Base-by-base conservation (phyloP, 2,888 invertebrate genomes). In the Marasmarcha lunaedactyla region DNA sequence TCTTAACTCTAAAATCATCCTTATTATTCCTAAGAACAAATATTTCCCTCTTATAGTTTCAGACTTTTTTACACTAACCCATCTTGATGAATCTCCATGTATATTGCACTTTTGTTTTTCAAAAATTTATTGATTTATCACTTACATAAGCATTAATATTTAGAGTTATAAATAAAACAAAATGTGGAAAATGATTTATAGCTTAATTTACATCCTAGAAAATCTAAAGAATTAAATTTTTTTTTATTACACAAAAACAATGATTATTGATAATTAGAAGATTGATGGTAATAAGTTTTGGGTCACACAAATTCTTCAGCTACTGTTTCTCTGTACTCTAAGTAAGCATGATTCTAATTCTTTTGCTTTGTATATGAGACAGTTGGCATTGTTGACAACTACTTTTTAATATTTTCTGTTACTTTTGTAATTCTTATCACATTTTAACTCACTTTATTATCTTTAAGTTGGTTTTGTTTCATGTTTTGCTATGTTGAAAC, bases 391-490 rank as follows among this genome's bases (percentile, higher is more conserved):
- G 57, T 60, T 71, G 70, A 72, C 63, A 58, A 34, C 14, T 51
- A 50, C 50, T 48, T 47, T 56, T 53, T 57, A 48, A 49, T 52
- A 60, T 63, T 66, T 59, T 59, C 54, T 57, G 63, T 62, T 54
- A 50, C 59, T 65, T 64, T 55, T 50, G 20, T 44, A 39, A 57
- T 58, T 59, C 59, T 63, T 65, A 66, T 59, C 56, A 55, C 70
- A 67, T 73, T 53, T 57, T 85, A 83, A 86, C 86, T 86, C 74
- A 85, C 85, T 86, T 85, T 85, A 78, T 87, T 86, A 86, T 89
- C 86, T 89, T n/a, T 89, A 68, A 72, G 69, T 81, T 84, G 87
- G 86, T 88, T 88, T 88, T 85, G 87, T 88, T 88, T 87, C 87
- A 88, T 88, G 87, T 88, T 88, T 87, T 89, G 89, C 90, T 89